Conservation (phyloP, 2,888 invertebrate genomes). For the Cetonia aurata region DNA sequence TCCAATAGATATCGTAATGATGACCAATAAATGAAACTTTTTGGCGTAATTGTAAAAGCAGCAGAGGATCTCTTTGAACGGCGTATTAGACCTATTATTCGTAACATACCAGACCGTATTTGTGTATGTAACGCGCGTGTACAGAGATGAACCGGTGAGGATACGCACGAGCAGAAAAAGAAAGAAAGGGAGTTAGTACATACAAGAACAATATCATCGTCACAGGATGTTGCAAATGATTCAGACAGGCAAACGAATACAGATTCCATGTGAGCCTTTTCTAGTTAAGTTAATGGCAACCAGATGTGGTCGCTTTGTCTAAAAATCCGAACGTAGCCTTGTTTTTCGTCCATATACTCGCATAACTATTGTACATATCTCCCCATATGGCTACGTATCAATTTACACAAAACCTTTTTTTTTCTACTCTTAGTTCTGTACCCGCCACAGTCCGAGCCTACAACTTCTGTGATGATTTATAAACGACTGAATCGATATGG, state of each 20-base stretch:
- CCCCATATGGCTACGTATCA: conserved; percentile 57
- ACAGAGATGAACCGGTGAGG: conserved; percentile 1
- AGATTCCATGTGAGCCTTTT: conserved; percentile 51
- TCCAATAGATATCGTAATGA: too few species aligned
- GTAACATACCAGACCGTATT: too few species aligned
- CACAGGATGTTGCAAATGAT: conserved; percentile 53
- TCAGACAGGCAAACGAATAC: conserved; percentile 48
- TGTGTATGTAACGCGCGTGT: too few species aligned
- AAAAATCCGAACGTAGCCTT: conserved; percentile 56
- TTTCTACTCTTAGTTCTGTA: conserved; percentile 14
- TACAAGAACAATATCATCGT: conserved; percentile 39
- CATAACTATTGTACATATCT: conserved; percentile 59
- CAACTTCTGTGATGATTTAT: conserved; percentile 30
- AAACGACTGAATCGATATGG: conserved; percentile 9
- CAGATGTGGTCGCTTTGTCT: conserved; percentile 59
- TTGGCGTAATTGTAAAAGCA: too few species aligned
- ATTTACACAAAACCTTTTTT: conserved; percentile 53
- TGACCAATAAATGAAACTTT: too few species aligned
- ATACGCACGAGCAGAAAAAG: conserved; percentile 28
- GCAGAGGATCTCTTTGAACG: too few species aligned
- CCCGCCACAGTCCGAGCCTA: conserved; percentile 15
- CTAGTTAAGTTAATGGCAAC: conserved; percentile 58
- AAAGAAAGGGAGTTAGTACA: conserved; percentile 3
- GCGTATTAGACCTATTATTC: too few species aligned
- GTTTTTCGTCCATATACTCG: conserved; percentile 58